Conservation (phyloP, 2,888 invertebrate genomes). For the Malthinus flaveolus region DNA sequence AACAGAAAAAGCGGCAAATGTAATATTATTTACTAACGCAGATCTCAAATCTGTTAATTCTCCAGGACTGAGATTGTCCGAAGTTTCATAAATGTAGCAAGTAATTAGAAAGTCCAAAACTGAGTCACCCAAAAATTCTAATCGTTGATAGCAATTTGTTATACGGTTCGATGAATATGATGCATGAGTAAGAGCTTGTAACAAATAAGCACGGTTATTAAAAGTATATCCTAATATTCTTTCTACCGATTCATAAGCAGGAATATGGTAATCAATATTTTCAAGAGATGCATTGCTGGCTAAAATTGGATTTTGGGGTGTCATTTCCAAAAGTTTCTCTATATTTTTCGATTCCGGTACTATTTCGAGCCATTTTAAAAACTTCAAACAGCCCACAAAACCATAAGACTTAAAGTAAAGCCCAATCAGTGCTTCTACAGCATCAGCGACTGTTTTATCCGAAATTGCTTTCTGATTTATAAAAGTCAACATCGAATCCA, state of each 20-base stretch:
- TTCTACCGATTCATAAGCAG: slow-evolving; percentile 58
- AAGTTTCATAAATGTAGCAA: slow-evolving; percentile 81
- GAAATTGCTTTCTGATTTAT: slow-evolving; percentile 56
- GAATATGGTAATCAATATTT: slow-evolving; percentile 56
- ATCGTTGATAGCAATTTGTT: slow-evolving; percentile 85
- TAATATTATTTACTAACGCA: slow-evolving; percentile 94
- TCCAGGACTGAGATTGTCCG: slow-evolving; percentile 72
- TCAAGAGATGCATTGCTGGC: slow-evolving; percentile 46
- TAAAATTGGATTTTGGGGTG: slow-evolving; percentile 51
- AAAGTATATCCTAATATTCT: slow-evolving; percentile 74
- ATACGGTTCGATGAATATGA: slow-evolving; percentile 80
- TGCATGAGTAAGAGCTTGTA: slow-evolving; percentile 93
- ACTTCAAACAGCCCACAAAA: slow-evolving; percentile 45
- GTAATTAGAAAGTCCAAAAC: slow-evolving; percentile 89
- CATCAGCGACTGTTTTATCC: slow-evolving; percentile 78
- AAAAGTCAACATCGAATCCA: slow-evolving; percentile 15
- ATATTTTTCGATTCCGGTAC: slow-evolving; percentile 47
- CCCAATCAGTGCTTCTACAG: slow-evolving; percentile 84
- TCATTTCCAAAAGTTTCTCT: slow-evolving; percentile 36
- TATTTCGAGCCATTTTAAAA: slow-evolving; percentile 57
- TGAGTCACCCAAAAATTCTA: slow-evolving; percentile 94
- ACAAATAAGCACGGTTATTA: slow-evolving; percentile 74
- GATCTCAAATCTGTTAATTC: slow-evolving; percentile 91
- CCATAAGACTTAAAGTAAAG: slow-evolving; percentile 65
- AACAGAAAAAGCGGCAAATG: slow-evolving; percentile 88